Evolutionary conservation across 2,113 vertebrate genomes (phyloP).

Genomic region (Grammomys surdaster): DNA sequence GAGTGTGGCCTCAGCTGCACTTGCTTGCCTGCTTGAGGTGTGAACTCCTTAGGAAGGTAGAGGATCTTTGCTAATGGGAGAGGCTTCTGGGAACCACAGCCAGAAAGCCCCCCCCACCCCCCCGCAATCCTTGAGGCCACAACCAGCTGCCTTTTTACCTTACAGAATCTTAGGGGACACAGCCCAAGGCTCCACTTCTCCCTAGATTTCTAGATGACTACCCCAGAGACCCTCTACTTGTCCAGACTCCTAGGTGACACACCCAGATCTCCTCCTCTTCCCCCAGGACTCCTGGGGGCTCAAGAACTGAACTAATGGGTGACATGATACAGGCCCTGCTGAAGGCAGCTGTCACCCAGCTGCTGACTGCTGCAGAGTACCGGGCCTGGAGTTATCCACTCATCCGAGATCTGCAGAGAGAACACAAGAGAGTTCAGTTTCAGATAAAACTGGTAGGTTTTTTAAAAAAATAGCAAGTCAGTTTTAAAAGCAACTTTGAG

Average conservation of each 20-base stretch:
- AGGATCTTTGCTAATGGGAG: background rate
- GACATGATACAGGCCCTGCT: background rate
- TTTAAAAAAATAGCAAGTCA: background rate
- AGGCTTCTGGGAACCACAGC: background rate
- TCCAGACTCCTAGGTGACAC: background rate
- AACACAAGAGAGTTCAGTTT: conserved; percentile 34
- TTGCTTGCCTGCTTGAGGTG: fast-evolving
- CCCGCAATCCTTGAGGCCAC: background rate
- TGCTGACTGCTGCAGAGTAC: fast-evolving
- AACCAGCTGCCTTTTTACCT: background rate
- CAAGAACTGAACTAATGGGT: background rate
- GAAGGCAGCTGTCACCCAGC: background rate
- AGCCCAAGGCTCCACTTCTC: background rate
- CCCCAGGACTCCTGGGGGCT: background rate
- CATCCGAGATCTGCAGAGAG: conserved; percentile 7
- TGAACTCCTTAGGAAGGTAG: background rate
- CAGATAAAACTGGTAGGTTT: background rate
- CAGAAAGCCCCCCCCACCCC: background rate
- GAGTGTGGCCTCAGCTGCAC: background rate
- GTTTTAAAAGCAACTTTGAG: conserved; percentile 35
- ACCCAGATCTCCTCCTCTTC: background rate
- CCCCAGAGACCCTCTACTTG: background rate
- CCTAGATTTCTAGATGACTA: background rate
- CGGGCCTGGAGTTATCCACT: background rate
- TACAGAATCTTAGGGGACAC: background rate